Conservation (phyloP, 2,797 vertebrate species). For the Antrozous pallidus region DNA sequence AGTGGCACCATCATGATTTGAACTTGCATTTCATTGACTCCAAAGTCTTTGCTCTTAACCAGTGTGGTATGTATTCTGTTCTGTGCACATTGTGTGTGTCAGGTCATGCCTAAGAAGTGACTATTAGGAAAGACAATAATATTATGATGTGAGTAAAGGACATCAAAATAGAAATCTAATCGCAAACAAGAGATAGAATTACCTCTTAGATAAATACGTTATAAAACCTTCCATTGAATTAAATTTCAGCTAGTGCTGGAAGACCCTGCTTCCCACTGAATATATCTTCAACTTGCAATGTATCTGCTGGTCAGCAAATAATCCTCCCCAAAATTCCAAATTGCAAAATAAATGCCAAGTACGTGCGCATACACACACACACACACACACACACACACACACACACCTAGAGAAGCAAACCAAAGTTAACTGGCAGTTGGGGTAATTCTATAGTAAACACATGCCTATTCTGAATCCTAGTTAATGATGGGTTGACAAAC, state of each 20-base stretch:
- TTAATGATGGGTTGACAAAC: conserved; percentile 12
- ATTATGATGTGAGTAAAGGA: neutral
- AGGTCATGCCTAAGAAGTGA: neutral
- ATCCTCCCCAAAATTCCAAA: neutral
- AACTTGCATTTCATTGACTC: neutral
- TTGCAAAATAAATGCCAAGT: neutral
- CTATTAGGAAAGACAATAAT: neutral
- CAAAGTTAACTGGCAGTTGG: neutral
- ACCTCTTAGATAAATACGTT: neutral
- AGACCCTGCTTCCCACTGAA: neutral
- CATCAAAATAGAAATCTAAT: conserved; percentile 11
- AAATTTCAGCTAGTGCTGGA: neutral
- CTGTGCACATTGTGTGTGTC: neutral
- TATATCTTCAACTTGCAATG: neutral
- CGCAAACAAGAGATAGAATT: neutral
- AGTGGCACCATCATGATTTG: neutral
- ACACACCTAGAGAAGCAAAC: neutral
- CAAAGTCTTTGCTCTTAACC: neutral
- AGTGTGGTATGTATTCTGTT: neutral
- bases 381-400: neutral
- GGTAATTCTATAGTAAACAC: neutral
- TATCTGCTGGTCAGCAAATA: neutral
- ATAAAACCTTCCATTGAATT: conserved; percentile 3
- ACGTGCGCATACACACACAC: too few relatives aligned
- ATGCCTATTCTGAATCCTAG: neutral